Conservation (phyloP, 2,113 vertebrate genomes). For the Camelus bactrianus region DNA sequence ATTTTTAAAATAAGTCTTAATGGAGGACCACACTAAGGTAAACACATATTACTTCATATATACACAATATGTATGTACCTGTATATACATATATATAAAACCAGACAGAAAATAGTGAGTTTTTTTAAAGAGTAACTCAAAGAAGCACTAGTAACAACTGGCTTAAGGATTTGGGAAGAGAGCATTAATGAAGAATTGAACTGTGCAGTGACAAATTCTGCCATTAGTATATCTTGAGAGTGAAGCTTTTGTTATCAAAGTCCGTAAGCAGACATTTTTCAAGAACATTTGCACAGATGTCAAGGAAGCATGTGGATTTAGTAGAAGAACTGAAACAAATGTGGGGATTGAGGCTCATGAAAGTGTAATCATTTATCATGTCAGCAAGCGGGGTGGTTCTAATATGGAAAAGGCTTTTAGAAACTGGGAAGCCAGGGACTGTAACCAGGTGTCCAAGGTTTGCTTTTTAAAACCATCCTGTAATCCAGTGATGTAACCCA, state of each 20-base stretch:
- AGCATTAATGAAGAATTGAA: neutral
- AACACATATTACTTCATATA: neutral
- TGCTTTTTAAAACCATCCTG: neutral
- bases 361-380: neutral
- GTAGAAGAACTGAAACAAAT: neutral
- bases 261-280: neutral
- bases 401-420: neutral
- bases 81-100: neutral
- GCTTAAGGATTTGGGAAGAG: neutral
- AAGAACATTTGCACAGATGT: constrained; percentile 1
- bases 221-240: neutral
- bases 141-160: neutral
- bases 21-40: neutral
- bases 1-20: neutral
- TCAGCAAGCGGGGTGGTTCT: constrained; percentile 9
- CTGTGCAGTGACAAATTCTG: neutral
- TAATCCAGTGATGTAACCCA: neutral
- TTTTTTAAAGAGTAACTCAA: neutral
- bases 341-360: neutral
- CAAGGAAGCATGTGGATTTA: neutral
- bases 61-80: neutral
- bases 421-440: neutral
- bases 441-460: neutral
- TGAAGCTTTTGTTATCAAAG: neutral
- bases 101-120: neutral